Percentiles rank a stretch among this genome's conserved stretches.
Evolutionary conservation across 2,888 invertebrate species (phyloP).

Genomic region (Lymantria monacha): DNA sequence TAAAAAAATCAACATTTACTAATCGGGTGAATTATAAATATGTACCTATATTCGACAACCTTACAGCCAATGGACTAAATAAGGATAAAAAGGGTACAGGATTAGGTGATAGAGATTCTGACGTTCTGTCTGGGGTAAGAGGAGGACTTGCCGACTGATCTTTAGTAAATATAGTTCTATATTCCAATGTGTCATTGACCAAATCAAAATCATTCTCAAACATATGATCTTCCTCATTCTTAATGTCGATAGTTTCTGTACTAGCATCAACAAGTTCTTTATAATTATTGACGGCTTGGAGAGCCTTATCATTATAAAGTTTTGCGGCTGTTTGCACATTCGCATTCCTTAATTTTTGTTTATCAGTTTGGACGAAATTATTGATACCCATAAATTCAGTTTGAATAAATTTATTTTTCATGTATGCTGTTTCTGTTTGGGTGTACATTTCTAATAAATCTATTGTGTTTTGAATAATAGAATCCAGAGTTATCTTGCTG

Average conservation of each 20-base stretch:
- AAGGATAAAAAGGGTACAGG: slow-evolving; percentile 68
- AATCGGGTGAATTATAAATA: slow-evolving; percentile 40
- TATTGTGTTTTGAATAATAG: slow-evolving; percentile 58
- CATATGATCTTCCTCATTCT: slow-evolving; percentile 35
- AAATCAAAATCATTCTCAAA: slow-evolving; percentile 28
- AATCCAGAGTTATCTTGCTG: slow-evolving; percentile 64
- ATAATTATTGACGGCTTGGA: slow-evolving; percentile 45
- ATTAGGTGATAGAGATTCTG: slow-evolving; percentile 48
- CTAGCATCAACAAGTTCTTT: slow-evolving; percentile 42
- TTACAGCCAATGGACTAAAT: slow-evolving; percentile 74
- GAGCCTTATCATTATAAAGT: slow-evolving; percentile 44
- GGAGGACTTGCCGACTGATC: slow-evolving; percentile 77
- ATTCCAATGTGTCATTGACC: slow-evolving; percentile 18
- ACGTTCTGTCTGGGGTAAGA: slow-evolving; percentile 60
- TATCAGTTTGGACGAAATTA: slow-evolving; percentile 60
- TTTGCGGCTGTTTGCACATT: slow-evolving; percentile 54
- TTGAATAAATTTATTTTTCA: slow-evolving; percentile 65
- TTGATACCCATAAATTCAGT: slow-evolving; percentile 47
- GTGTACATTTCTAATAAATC: slow-evolving; percentile 63
- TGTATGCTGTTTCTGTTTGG: slow-evolving; percentile 62
- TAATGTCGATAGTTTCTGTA: slow-evolving; percentile 43
- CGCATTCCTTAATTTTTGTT: slow-evolving; percentile 52
- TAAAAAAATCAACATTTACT: slow-evolving; percentile 43
- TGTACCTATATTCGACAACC: slow-evolving; percentile 77
- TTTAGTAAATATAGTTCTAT: slow-evolving; percentile 30